phyloP scores from a whole-genome alignment of 2,888 invertebrate species.

The Odontothrips loti region DNA sequence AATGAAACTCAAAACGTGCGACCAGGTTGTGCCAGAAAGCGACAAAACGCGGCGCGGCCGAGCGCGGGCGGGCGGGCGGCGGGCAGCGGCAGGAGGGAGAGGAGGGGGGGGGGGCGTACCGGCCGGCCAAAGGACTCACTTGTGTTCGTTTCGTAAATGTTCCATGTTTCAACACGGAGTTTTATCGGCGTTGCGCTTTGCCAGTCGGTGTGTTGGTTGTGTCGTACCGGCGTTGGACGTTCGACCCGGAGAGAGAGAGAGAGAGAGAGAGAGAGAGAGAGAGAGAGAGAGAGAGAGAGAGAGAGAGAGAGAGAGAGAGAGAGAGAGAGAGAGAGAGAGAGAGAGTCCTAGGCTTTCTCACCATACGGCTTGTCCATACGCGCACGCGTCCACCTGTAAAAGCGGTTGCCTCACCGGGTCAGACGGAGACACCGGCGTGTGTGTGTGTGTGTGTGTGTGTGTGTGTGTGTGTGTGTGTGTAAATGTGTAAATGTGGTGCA shows the following conservation, averaged over 20 bases:
- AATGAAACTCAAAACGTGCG: constrained; percentile 27
- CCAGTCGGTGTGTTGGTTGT: not conserved
- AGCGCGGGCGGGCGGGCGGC: not conserved
- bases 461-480: too few relatives aligned
- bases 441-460: too few relatives aligned
- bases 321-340: too few relatives aligned
- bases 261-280: too few relatives aligned
- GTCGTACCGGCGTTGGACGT: constrained; percentile 18
- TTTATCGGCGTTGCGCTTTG: not conserved
- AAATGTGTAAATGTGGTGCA: too few relatives aligned
- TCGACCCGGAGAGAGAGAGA: not conserved
- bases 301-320: too few relatives aligned
- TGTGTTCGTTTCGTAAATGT: constrained; percentile 26
- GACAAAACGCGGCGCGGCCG: not conserved
- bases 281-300: too few relatives aligned
- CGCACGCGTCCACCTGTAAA: not conserved
- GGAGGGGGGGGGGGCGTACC: not conserved
- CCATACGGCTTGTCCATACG: too few relatives aligned
- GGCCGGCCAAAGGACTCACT: constrained; percentile 14
- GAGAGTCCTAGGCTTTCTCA: too few relatives aligned
- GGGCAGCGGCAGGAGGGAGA: not conserved
- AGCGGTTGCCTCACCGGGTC: not conserved
- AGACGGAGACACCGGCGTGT: too few relatives aligned
- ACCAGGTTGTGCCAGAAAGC: constrained; percentile 40
- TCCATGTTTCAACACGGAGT: constrained; percentile 24